Evolutionary conservation across 2,888 invertebrate genomes (phyloP), one percentile per base, ranked within the genome.

Genomic region (Stegana nigrithorax): DNA sequence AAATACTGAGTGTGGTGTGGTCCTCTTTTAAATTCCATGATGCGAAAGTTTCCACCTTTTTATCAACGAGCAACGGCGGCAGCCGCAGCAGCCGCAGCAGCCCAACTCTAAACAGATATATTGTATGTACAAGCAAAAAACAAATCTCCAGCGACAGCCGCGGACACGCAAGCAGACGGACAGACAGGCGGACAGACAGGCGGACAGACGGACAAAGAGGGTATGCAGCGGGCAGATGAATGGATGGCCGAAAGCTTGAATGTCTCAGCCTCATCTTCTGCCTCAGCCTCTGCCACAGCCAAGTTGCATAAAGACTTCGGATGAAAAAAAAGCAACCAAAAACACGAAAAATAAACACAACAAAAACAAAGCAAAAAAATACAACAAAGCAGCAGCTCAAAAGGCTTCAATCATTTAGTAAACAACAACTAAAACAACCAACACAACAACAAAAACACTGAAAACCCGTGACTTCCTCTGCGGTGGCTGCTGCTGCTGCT

Each of bases 341-440:
- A n/a, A n/a, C n/a, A n/a, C 32, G 10, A 12, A 32, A 36, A n/a
- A 36, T n/a, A 36, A 36, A 7, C 39, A 25, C 23, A 59, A 27
- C 58, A 65, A 63, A 14, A 55, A 29, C 2, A 44, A 55, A 44
- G 32, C 14, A 53, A 5, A 53, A 56, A 26, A 6, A 53, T 25
- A 51, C 32, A 36, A 17, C 3, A 29, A 21, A 51, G 36, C 4
- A 59, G 27, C 10, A 47, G 27, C 50, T 7, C 10, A 67, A 66
- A 68, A 69, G 68, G 68, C 73, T 71, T 73, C 78, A 79, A 78
- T 78, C 78, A 78, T 78, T 78, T 78, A 78, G 80, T 78, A 80
- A 75, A 69, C 53, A 60, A 44, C 61, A 60, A 51, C 45, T 47
- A 42, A 39, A 45, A 5, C 44, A 53, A 61, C 51, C n/a, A 44